Conservation (phyloP, 2,797 vertebrate species). For the Fringilla coelebs region DNA sequence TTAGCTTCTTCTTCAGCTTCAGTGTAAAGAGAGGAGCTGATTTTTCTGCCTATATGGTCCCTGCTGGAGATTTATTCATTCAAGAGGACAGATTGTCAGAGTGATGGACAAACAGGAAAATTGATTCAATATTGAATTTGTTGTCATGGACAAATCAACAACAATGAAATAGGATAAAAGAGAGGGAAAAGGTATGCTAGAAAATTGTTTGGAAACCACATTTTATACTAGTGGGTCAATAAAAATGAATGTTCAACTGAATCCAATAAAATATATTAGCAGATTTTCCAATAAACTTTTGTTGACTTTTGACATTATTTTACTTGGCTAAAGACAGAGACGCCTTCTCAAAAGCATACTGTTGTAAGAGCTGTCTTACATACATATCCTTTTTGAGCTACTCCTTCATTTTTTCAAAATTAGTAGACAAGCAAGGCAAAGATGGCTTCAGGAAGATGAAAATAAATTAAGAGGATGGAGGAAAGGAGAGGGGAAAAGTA, state of each 20-base stretch:
- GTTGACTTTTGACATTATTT: background rate
- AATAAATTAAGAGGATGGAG: background rate
- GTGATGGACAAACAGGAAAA: background rate
- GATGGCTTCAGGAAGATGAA: background rate
- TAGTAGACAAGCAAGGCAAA: background rate
- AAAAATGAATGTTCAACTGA: background rate
- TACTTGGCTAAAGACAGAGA: background rate
- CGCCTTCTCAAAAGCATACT: background rate
- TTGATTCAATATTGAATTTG: background rate
- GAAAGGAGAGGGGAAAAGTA: accelerated
- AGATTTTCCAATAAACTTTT: background rate
- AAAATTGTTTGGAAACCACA: background rate
- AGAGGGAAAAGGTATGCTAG: background rate
- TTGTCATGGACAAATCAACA: background rate
- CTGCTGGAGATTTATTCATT: background rate
- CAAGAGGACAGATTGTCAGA: background rate
- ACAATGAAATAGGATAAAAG: background rate
- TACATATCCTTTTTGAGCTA: background rate
- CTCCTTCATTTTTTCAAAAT: background rate
- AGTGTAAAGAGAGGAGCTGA: background rate
- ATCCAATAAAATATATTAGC: background rate
- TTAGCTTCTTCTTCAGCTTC: background rate
- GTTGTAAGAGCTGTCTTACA: background rate
- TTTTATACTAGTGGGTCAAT: background rate
- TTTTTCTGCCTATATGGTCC: background rate